Percentiles rank a stretch among this genome's conserved stretches.
Evolutionary conservation across 1,140 invertebrate species (phyloP).

Genomic region (Cydia amplana): DNA sequence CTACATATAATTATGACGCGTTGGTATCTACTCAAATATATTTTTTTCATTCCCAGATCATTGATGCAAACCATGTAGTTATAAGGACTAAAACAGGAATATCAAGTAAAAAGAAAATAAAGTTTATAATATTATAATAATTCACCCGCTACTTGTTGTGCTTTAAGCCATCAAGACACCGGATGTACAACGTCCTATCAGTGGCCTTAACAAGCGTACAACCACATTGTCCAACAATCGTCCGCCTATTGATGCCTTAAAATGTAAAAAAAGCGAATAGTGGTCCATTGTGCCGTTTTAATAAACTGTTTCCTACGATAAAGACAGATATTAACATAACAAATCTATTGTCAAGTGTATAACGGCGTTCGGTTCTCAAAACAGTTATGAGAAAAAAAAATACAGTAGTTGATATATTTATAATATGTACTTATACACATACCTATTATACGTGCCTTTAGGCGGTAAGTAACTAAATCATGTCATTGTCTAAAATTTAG

Average conservation of each 20-base stretch:
- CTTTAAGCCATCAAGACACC: not conserved
- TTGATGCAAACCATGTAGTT: too few relatives aligned
- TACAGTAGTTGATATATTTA: not conserved
- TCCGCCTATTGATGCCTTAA: slow-evolving; percentile 6
- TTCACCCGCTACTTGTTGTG: not conserved
- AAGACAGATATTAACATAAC: slow-evolving; percentile 7
- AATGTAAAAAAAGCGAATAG: not conserved
- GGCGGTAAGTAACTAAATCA: too few relatives aligned
- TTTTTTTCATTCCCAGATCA: too few relatives aligned
- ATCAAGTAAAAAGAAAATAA: too few relatives aligned
- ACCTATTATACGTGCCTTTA: too few relatives aligned
- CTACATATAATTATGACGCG: too few relatives aligned
- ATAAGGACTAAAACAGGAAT: too few relatives aligned
- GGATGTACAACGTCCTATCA: slow-evolving; percentile 22
- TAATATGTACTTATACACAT: too few relatives aligned
- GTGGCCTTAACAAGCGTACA: slow-evolving; percentile 18
- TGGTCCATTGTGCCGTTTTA: slow-evolving; percentile 17
- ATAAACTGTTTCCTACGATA: slow-evolving; percentile 19
- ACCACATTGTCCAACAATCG: slow-evolving; percentile 17
- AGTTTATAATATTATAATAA: too few relatives aligned
- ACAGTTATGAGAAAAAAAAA: not conserved
- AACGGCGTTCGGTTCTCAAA: not conserved
- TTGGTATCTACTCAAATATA: too few relatives aligned
- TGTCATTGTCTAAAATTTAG: too few relatives aligned
- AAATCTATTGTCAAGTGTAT: not conserved